Conservation (phyloP, 2,113 vertebrate genomes). For the Phalacrocorax carbo region DNA sequence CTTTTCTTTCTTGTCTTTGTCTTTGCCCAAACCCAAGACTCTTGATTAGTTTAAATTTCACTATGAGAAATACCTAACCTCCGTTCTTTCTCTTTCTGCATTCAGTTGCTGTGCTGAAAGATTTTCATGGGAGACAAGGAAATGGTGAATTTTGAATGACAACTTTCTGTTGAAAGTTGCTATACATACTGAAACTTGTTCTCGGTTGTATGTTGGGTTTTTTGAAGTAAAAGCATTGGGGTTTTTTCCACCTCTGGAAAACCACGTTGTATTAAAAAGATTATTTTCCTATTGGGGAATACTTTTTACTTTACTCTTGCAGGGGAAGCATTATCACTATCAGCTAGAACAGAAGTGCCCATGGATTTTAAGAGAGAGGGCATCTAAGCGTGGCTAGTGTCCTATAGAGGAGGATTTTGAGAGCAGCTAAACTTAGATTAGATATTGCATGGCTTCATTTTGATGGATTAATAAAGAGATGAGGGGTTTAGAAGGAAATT, state of each 20-base stretch:
- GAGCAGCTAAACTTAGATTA: background rate
- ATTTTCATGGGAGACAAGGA: background rate
- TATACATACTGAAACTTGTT: background rate
- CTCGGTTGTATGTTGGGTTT: background rate
- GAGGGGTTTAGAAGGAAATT: background rate
- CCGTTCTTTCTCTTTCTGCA: background rate
- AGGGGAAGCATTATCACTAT: background rate
- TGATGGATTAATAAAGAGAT: background rate
- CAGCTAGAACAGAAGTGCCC: background rate
- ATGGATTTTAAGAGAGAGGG: background rate
- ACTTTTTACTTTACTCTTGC: background rate
- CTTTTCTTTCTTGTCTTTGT: background rate
- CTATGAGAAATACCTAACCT: background rate
- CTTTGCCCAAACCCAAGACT: background rate
- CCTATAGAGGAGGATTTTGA: background rate
- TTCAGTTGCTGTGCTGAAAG: background rate
- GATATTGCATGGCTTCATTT: background rate
- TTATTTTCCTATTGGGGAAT: background rate
- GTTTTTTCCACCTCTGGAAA: background rate
- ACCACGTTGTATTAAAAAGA: background rate
- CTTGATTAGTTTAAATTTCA: background rate
- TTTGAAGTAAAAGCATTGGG: background rate
- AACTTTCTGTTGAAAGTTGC: background rate
- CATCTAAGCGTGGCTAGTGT: background rate
- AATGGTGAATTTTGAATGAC: background rate